A percentile compares a stretch with the other conserved stretches of the same genome.
Conservation (phyloP, 2,113 vertebrate genomes). For the Aldabrachelys gigantea region DNA sequence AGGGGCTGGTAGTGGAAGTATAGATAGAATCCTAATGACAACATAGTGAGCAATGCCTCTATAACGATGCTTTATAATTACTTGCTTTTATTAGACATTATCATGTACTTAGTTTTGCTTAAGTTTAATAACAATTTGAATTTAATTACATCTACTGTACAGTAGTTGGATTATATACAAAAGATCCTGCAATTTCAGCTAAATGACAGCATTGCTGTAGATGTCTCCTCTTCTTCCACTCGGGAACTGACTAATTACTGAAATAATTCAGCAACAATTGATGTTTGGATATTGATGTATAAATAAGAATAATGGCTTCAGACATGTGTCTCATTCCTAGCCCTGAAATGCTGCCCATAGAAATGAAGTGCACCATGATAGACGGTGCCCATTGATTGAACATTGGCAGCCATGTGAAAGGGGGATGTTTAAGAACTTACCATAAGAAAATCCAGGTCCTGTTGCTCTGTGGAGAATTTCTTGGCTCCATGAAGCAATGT, state of each 20-base stretch:
- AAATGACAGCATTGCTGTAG: neutral
- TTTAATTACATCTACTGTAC: neutral
- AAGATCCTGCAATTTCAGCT: neutral
- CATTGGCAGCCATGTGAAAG: fast-evolving
- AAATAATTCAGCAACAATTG: neutral
- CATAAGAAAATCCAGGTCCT: neutral
- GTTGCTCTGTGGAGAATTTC: neutral
- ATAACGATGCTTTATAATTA: neutral
- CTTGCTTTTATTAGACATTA: neutral
- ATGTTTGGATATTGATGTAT: neutral
- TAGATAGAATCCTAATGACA: neutral
- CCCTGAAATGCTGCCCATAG: neutral
- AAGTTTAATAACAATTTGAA: neutral
- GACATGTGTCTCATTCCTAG: neutral
- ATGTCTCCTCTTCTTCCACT: neutral
- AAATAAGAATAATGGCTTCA: neutral
- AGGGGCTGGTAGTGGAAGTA: neutral
- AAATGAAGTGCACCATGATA: neutral
- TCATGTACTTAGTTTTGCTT: neutral
- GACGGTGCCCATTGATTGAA: neutral
- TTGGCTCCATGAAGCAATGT: neutral
- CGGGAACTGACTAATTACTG: neutral
- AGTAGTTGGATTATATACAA: neutral
- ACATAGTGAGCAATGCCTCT: neutral
- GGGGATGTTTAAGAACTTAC: neutral